Percentiles rank a stretch among this genome's conserved stretches.
These are phyloP conservation scores for Lucifuga dentata DNA, from an alignment of 2,113 vertebrate species.

Conservation along the genomic window DNA sequence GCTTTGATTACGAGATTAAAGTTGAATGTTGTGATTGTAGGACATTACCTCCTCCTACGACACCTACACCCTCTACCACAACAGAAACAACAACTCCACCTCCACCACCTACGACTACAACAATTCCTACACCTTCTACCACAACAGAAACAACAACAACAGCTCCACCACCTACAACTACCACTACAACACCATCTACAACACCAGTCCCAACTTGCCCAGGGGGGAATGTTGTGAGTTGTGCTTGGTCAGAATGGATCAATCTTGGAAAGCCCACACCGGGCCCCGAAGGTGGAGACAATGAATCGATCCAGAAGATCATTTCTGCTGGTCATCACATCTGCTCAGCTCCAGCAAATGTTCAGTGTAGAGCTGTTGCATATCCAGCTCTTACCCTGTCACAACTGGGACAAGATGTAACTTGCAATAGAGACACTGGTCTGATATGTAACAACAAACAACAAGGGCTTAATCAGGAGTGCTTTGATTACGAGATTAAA, in stretches of 20 bases:
- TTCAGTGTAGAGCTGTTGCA: slow-evolving; percentile 46
- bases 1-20: slow-evolving; percentile 58
- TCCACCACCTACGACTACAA: background rate
- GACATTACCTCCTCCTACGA: too few species aligned
- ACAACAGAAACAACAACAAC: slow-evolving; percentile 2
- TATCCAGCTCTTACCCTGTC: background rate
- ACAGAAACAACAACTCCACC: background rate
- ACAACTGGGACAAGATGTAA: slow-evolving; percentile 62
- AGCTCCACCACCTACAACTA: background rate
- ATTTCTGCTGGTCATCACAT: background rate
- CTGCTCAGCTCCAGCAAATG: background rate
- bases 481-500: slow-evolving; percentile 69
- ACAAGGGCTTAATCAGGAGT: slow-evolving; percentile 59
- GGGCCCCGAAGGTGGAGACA: slow-evolving; percentile 50
- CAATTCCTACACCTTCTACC: background rate
- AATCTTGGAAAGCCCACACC: slow-evolving; percentile 39
- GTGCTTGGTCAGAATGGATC: slow-evolving; percentile 39
- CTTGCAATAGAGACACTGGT: slow-evolving; percentile 37
- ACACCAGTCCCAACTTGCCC: background rate
- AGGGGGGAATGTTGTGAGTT: slow-evolving; percentile 7
- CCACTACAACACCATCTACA: background rate
- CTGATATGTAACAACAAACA: slow-evolving; percentile 70
- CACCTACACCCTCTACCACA: too few species aligned
- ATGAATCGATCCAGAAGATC: slow-evolving; percentile 33
- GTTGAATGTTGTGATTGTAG: slow-evolving; percentile 39